Base-by-base conservation (phyloP, 2,797 vertebrate species). In the Eospalax fontanierii region DNA sequence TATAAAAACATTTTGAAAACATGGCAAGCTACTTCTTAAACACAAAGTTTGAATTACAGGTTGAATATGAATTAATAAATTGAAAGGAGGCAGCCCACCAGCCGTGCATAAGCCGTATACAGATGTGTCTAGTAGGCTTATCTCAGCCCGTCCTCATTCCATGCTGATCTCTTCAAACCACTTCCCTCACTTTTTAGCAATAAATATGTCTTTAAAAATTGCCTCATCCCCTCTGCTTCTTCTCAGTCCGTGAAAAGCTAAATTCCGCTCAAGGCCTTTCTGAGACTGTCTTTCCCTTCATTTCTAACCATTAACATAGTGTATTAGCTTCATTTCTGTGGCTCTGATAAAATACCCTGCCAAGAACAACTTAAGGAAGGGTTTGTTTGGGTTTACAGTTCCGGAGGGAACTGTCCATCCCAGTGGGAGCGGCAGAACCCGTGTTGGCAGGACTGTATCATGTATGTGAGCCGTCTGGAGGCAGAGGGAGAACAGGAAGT, bases 1-100 rank as follows among this genome's bases (percentile, higher is more conserved):
- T 19, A 85, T 46, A 22, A 81, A 93, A 76, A 30, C 10, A 46
- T 61, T 87, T 90, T 74, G 66, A 92, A 90, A 83, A 59, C 79
- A 43, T 8, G 9, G 80, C 18, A 65, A 83, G 18, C 65, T 91
- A 57, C 6, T 85, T 81, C 70, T 90, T 18, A 4, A 76, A 21
- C 12, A 74, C 19, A 71, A 19, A 4, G 50, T 54, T 54, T 54
- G 50, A 54, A 54, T 54, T 54, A 9, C 50, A 54, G 50, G 50
- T 9, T 54, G 50, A 54, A 54, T 12, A 54, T 54, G 12, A 83
- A 89, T 89, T 76, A 93, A 91, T 70, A 10, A 75, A 50, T 11
- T 35, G 63, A n/a, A 89, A 81, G 40, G 16, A 46, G 22, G 16
- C 33, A 22, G n/a, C n/a, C 24, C 12, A n/a, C 38, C 28, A 4